These are phyloP conservation scores for Echinometra lucunter DNA, from an alignment of 53 echinoderm and acorn worm species.

Conservation along the genomic window DNA sequence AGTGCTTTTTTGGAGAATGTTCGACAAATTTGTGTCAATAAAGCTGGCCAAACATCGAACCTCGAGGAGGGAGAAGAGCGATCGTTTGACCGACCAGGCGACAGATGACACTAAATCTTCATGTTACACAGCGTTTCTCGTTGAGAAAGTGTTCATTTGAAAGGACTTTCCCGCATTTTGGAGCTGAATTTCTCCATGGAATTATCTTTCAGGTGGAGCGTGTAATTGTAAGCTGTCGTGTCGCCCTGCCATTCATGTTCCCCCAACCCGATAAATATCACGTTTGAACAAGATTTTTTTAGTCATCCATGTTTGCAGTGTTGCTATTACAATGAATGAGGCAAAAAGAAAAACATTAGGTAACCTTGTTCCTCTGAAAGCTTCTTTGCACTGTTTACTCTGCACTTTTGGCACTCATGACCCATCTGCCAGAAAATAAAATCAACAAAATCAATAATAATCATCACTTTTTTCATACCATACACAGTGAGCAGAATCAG, in stretches of 20 bases:
- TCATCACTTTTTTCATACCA: neutral
- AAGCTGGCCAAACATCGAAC: conserved; percentile 54
- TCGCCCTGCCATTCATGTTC: conserved; percentile 23
- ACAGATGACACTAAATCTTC: conserved; percentile 47
- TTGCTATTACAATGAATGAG: neutral
- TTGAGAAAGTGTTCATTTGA: neutral
- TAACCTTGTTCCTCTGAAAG: conserved; percentile 9
- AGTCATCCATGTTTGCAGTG: conserved; percentile 1
- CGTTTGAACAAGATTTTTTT: conserved; percentile 40
- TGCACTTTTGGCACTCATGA: conserved; percentile 7
- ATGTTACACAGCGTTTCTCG: neutral
- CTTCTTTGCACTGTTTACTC: conserved; percentile 10
- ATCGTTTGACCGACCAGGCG: neutral
- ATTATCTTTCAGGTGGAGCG: neutral
- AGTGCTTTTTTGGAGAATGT: conserved; percentile 34
- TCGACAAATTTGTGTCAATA: conserved; percentile 45
- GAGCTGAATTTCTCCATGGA: conserved; percentile 3
- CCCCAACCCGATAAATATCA: conserved; percentile 42
- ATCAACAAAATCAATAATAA: neutral
- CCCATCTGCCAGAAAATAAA: neutral
- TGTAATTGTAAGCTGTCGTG: conserved; percentile 39
- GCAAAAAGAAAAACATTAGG: conserved; percentile 42
- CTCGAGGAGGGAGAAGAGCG: neutral
- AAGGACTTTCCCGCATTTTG: neutral
- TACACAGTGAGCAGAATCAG: too few relatives aligned